Evolutionary conservation across 2,113 vertebrate genomes (phyloP).

Genomic region (Hoplias malabaricus): DNA sequence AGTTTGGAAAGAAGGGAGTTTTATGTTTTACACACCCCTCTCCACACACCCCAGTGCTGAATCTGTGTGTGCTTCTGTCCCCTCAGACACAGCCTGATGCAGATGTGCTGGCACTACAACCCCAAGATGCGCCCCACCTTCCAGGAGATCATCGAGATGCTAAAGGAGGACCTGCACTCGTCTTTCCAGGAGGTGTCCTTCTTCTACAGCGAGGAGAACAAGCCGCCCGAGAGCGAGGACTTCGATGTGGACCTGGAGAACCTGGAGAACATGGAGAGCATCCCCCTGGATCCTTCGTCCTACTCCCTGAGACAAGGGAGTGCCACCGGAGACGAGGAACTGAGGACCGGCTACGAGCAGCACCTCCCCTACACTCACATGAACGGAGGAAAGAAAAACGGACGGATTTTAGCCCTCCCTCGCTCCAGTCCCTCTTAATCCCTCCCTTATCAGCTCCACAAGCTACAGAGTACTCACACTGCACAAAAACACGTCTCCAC

Average conservation of each 20-base stretch:
- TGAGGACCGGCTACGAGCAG: slow-evolving; percentile 87
- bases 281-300: slow-evolving; percentile 90
- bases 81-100: slow-evolving; percentile 89
- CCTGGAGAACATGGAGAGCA: slow-evolving; percentile 97
- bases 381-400: slow-evolving; percentile 95
- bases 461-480: too few relatives aligned
- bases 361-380: slow-evolving; percentile 93
- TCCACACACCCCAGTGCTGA: too few relatives aligned
- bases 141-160: slow-evolving; percentile 91
- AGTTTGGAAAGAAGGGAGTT: too few relatives aligned
- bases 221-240: slow-evolving; percentile 88
- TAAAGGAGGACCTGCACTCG: slow-evolving; percentile 90
- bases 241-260: slow-evolving; percentile 94
- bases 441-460: background rate
- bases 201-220: slow-evolving; percentile 97
- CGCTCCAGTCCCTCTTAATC: slow-evolving; percentile 90
- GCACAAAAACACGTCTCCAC: too few relatives aligned
- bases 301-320: slow-evolving; percentile 84
- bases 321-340: slow-evolving; percentile 77
- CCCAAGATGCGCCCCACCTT: slow-evolving; percentile 93
- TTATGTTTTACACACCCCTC: too few relatives aligned
- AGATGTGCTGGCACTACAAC: slow-evolving; percentile 98
- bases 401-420: slow-evolving; percentile 85
- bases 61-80: background rate
- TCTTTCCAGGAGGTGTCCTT: slow-evolving; percentile 92